Base-by-base conservation (phyloP, 2,888 invertebrate genomes). In the Steromphala cineraria region DNA sequence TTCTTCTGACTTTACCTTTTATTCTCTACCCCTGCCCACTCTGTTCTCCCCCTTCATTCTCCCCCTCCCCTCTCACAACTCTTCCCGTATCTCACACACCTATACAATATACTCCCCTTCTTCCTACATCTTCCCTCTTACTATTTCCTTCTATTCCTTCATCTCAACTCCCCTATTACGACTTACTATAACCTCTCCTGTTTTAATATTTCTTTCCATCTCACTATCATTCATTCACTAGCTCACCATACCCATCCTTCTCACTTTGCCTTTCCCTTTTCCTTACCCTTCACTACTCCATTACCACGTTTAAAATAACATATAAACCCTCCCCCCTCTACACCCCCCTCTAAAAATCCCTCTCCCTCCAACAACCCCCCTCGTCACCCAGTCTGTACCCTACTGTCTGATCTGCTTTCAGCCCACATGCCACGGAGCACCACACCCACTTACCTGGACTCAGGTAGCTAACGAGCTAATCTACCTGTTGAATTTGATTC, bases 391-490 rank as follows among this genome's bases (percentile, higher is more conserved):
- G 71, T 24, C 53, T 15, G 13, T 36, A 19, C 17, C 55, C 55
- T 8, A 15, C 40, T 62, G 62, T 56, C 55, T 52, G 53, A 67
- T 78, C 46, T 79, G 53, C 74, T 21, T 71, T 67, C 83, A 82
- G 83, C 84, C 53, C 83, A 79, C 67, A 82, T 82, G 40, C 78
- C 82, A 53, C 75, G 86, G 62, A 86, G 86, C 78, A 77, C 83
- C 40, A 83, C 86, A 78, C 86, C 86, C 21, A 83, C 83, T 53
- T 67, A 80, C 62, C 80, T 82, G 78, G 86, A 86, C 5, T 53
- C 81, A 86, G 86, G 86, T 86, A 86, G 53, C 67, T 46, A 46
- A 46, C 46, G 46, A 46, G 8, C 46, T 10, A 1, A 4, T 10
- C 46, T 8, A 4, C 46, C 10, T 8, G 8, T 13, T 8, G 1